Evolutionary conservation across 2,888 invertebrate genomes (phyloP).

Genomic region (Slavum lentiscoides): DNA sequence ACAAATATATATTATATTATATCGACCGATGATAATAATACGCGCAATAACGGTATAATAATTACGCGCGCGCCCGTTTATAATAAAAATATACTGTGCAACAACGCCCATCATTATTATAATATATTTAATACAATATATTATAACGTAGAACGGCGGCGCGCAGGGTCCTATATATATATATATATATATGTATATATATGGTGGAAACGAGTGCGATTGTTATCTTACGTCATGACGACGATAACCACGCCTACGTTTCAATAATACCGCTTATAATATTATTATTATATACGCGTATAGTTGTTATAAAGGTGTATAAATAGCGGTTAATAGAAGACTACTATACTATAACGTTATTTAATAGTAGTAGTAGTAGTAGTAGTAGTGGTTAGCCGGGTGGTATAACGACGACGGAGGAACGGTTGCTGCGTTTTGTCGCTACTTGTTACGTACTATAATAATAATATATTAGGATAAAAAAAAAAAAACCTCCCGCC

Average conservation of each 20-base stretch:
- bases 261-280: conserved; percentile 20
- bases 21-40: not conserved
- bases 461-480: no score
- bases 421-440: no score
- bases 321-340: not conserved
- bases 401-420: no score
- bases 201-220: conserved; percentile 50
- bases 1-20: no score
- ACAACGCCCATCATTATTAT: conserved; percentile 46
- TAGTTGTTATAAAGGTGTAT: no score
- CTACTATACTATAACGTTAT: no score
- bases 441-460: no score
- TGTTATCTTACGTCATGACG: conserved; percentile 47
- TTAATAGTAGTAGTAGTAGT: not conserved
- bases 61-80: conserved; percentile 6
- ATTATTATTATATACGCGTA: not conserved
- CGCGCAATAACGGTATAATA: conserved; percentile 37
- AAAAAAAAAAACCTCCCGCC: no score
- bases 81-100: not conserved
- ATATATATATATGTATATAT: not conserved
- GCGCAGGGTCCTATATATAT: not conserved
- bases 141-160: not conserved
- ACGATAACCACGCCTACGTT: conserved; percentile 44
- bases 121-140: not conserved
- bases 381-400: not conserved